Conservation (phyloP, 2,888 invertebrate genomes). For the Caenorhabditis doughertyi region DNA sequence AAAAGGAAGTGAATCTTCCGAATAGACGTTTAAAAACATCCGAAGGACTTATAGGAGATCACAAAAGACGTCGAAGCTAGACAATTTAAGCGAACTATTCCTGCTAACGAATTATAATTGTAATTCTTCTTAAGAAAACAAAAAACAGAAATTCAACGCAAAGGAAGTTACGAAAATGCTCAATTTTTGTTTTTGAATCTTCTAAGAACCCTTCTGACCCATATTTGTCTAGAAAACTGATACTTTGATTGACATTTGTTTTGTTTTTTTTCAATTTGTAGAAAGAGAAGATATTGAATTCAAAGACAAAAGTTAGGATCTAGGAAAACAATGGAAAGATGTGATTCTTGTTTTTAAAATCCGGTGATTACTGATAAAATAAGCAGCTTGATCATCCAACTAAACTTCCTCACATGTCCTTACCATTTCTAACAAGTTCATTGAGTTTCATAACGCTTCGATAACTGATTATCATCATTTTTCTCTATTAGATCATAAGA, state of each 20-base stretch:
- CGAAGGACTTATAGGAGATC: not conserved
- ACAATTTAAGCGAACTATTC: not conserved
- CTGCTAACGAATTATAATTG: not conserved
- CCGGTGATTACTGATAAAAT: no score
- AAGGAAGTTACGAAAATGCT: not conserved
- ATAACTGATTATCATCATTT: constrained; percentile 14
- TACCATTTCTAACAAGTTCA: not conserved
- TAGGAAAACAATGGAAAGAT: not conserved
- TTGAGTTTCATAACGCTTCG: constrained; percentile 1
- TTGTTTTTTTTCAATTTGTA: not conserved
- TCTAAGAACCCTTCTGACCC: not conserved
- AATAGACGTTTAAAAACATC: not conserved
- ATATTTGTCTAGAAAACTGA: constrained; percentile 4
- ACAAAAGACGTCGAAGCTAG: not conserved
- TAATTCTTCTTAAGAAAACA: not conserved
- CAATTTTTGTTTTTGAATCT: not conserved
- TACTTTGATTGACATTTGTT: constrained; percentile 26
- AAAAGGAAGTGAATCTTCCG: constrained; percentile 1
- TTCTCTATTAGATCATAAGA: not conserved
- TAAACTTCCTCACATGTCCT: no score
- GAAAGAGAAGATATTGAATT: not conserved
- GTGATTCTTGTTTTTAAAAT: no score
- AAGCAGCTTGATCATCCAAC: no score
- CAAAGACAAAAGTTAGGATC: not conserved
- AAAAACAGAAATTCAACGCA: not conserved